Evolutionary conservation across 1,140 invertebrate species (phyloP).

Genomic region (Dendroctonus ponderosae): DNA sequence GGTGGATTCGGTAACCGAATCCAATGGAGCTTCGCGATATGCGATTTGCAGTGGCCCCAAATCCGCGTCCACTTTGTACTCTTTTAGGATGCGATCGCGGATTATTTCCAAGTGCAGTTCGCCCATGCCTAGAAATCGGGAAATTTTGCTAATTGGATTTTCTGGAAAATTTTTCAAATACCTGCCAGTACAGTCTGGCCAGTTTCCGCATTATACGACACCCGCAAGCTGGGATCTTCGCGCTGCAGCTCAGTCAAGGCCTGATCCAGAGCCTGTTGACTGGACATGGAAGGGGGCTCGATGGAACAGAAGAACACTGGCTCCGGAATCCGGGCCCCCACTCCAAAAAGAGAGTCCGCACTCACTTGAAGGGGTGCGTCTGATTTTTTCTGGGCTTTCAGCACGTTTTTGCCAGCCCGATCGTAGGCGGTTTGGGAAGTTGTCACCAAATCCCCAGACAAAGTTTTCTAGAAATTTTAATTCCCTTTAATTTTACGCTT

Average conservation of each 20-base stretch:
- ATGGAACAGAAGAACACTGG: conserved; percentile 98
- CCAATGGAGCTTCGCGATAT: conserved; percentile 77
- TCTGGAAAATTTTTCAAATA: conserved; percentile 44
- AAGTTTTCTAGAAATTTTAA: conserved; percentile 53
- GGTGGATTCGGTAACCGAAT: conserved; percentile 55
- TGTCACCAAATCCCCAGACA: conserved; percentile 85
- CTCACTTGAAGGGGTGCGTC: too few species aligned
- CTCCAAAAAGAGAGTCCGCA: conserved; percentile 51
- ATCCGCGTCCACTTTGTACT: conserved; percentile 91
- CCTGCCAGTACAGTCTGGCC: conserved; percentile 82
- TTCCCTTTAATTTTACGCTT: not conserved
- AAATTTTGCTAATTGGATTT: not conserved
- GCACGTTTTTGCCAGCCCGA: conserved; percentile 58
- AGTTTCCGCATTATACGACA: conserved; percentile 71
- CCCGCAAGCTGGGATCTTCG: conserved; percentile 92
- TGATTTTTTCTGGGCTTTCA: conserved; percentile 45
- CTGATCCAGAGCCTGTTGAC: conserved; percentile 74
- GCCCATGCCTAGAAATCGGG: conserved; percentile 71
- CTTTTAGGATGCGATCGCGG: conserved; percentile 78
- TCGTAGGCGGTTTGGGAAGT: conserved; percentile 56
- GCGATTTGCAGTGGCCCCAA: conserved; percentile 94
- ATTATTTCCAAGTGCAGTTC: conserved; percentile 96
- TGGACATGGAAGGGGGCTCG: conserved; percentile 81
- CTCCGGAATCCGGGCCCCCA: conserved; percentile 63
- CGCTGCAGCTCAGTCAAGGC: conserved; percentile 82